Conservation (phyloP, 2,888 invertebrate genomes). For the Drosophila anomalata region DNA sequence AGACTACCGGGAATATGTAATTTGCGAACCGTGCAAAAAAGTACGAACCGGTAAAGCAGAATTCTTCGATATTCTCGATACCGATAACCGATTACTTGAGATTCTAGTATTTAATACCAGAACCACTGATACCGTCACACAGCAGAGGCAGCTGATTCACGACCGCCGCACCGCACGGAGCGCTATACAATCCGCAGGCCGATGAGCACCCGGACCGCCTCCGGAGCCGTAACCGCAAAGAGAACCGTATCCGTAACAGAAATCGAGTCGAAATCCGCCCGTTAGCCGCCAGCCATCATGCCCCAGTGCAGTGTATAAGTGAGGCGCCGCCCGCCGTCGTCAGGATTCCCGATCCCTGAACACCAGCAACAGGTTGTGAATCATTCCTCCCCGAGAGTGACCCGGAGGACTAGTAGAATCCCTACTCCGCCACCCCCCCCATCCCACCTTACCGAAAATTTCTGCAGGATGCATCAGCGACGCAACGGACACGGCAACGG, state of each 20-base stretch:
- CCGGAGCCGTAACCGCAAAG: neutral
- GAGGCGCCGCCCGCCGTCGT: slow-evolving; percentile 1
- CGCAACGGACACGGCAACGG: slow-evolving; percentile 26
- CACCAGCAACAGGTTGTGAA: slow-evolving; percentile 47
- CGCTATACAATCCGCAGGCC: neutral
- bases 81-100: no score
- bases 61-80: no score
- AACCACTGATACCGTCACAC: no score
- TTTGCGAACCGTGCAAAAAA: no score
- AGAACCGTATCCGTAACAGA: neutral
- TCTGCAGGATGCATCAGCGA: slow-evolving; percentile 30
- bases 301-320: neutral
- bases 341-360: slow-evolving; percentile 8
- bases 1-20: no score
- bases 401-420: neutral
- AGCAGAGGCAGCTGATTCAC: neutral
- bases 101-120: no score
- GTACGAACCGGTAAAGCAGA: no score
- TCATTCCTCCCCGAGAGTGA: neutral
- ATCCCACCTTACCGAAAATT: neutral
- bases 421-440: neutral
- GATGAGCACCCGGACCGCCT: slow-evolving; percentile 6
- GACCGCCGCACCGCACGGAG: neutral
- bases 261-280: neutral
- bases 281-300: slow-evolving; percentile 3